Evolutionary conservation across 2,888 invertebrate genomes (phyloP).

Genomic region (Venustoraphidia nigricollis): DNA sequence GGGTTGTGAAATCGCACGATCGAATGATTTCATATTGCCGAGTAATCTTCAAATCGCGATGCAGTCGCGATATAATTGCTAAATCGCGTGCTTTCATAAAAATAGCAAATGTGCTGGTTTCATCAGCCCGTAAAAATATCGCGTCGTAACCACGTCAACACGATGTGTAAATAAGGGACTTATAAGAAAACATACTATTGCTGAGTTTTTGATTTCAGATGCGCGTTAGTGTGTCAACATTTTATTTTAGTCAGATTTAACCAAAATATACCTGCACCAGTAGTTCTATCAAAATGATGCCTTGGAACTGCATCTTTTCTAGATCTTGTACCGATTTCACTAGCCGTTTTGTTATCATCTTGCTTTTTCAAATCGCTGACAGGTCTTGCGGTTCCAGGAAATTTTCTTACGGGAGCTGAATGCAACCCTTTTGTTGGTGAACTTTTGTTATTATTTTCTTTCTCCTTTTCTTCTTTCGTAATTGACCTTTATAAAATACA

Average conservation of each 20-base stretch:
- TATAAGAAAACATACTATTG: background rate
- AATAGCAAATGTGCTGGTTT: too few relatives aligned
- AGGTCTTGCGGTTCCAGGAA: constrained; percentile 42
- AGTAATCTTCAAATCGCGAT: too few relatives aligned
- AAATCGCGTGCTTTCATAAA: too few relatives aligned
- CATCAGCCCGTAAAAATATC: too few relatives aligned
- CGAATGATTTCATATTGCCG: too few relatives aligned
- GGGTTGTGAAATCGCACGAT: too few relatives aligned
- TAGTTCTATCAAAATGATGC: constrained; percentile 55
- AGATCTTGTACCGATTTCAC: constrained; percentile 22
- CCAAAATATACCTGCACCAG: constrained; percentile 41
- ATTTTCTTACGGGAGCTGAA: constrained; percentile 19
- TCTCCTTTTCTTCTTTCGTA: constrained; percentile 74
- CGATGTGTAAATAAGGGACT: too few relatives aligned
- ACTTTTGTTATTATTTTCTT: constrained; percentile 67
- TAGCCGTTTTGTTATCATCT: constrained; percentile 17
- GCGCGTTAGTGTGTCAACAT: background rate
- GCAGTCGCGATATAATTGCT: too few relatives aligned
- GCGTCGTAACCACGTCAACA: too few relatives aligned
- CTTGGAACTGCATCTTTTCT: constrained; percentile 48
- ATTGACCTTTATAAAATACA: constrained; percentile 40
- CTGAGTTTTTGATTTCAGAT: background rate
- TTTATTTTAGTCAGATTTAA: background rate
- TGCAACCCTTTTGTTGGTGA: constrained; percentile 42
- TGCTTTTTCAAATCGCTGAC: constrained; percentile 36